Base-by-base conservation (phyloP, 2,797 vertebrate genomes). In the Bovichtus diacanthus region DNA sequence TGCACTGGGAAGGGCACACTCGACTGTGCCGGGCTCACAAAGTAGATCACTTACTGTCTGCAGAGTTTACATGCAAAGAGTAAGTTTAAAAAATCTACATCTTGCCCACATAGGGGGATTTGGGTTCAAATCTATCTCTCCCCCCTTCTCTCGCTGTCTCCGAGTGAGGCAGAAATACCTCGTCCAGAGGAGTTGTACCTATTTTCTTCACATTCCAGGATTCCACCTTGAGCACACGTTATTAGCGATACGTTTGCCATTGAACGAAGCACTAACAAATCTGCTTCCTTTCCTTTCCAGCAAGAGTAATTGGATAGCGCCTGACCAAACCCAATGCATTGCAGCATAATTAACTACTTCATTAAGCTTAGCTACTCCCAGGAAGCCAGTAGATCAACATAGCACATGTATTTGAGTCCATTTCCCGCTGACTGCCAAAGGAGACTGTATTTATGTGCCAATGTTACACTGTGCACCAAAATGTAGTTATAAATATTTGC, bases 321-420 rank as follows among this genome's bases (percentile, higher is more conserved):
- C 62, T 58, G 74, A 81, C 74, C 71, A 86, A 75, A 72, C 74
- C 56, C 77, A 59, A 68, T 72, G 72, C 77, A 72, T 50, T 69
- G 77, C 75, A 69, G 70, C 59, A 59, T 78, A 81, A 81, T 75
- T 58, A 81, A 75, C 70, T 81, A 78, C 81, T 81, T 77, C 54
- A 78, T 85, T 81, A 83, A 78, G 71, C 71, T 76, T 61, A 81
- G 74, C 54, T 62, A 61, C 63, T 83, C 74, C 70, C 70, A 60
- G 49, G 80, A 56, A 83, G 72, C 54, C 59, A 36, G 34, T 38
- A 58, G 55, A 58, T 55, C 55, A 58, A 58, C 59, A 61, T 34
- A 72, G 73, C 58, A 63, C 50, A 74, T 61, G 64, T 60, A 70
- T 74, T 68, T 86, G 73, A 76, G 70, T 59, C 31, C 16, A 38